These are phyloP conservation scores for Hippolais icterina DNA, from an alignment of 2,113 vertebrate species.

Conservation along the genomic window DNA sequence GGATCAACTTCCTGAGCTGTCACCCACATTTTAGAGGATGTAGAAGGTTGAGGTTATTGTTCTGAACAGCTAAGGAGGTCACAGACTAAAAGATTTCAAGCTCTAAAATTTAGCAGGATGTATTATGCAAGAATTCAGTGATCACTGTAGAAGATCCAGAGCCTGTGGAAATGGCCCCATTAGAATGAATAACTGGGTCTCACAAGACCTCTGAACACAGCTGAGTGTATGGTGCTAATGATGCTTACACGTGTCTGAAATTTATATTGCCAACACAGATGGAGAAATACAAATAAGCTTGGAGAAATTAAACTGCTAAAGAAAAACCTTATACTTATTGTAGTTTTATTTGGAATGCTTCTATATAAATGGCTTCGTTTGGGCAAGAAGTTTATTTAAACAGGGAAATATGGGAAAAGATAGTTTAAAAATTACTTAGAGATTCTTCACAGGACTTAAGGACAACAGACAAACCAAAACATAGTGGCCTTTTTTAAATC, in stretches of 20 bases:
- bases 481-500: neutral
- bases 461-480: neutral
- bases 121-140: neutral
- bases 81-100: neutral
- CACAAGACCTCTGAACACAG: neutral
- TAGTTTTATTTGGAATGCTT: neutral
- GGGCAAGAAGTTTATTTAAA: neutral
- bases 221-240: neutral
- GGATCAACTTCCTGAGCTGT: neutral
- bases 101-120: neutral
- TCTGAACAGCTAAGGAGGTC: neutral
- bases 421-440: neutral
- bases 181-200: neutral
- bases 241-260: neutral
- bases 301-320: neutral
- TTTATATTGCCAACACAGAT: neutral
- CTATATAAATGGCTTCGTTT: neutral
- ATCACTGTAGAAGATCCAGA: neutral
- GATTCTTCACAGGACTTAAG: neutral
- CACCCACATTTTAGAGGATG: neutral
- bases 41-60: neutral
- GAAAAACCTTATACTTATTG: neutral
- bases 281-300: neutral
- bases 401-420: neutral
- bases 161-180: fast-evolving